phyloP scores from a whole-genome alignment of 2,797 vertebrate species.

The Ptychobarbus kaznakovi region DNA sequence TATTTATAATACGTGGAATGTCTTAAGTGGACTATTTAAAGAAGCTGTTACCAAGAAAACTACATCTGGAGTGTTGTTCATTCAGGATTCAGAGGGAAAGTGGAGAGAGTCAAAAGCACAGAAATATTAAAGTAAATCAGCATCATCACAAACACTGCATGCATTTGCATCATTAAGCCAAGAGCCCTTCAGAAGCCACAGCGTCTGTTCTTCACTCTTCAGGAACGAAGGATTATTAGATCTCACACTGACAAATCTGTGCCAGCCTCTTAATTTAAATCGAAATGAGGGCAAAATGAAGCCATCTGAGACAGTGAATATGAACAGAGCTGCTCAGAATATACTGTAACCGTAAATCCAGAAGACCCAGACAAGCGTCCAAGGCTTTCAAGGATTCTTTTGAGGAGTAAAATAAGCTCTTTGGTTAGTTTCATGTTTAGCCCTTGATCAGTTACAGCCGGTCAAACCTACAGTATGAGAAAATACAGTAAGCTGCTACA shows the following conservation, averaged over 20 bases:
- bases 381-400: neutral
- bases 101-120: conserved; percentile 7
- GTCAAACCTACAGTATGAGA: neutral
- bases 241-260: neutral
- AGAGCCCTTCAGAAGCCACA: conserved; percentile 18
- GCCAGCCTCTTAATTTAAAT: conserved; percentile 26
- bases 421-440: neutral
- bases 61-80: neutral
- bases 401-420: neutral
- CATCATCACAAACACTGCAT: conserved; percentile 24
- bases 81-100: neutral
- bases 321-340: neutral
- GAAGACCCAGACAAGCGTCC: neutral
- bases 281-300: neutral
- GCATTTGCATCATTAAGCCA: neutral
- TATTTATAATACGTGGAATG: neutral
- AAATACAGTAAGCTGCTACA: neutral
- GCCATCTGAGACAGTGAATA: neutral
- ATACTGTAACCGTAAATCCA: neutral
- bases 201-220: neutral
- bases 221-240: conserved; percentile 20
- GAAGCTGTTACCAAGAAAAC: neutral
- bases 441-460: neutral
- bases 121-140: neutral
- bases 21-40: neutral